These are phyloP conservation scores for Perccottus glenii DNA, from an alignment of 2,113 vertebrate genomes.

Conservation along the genomic window DNA sequence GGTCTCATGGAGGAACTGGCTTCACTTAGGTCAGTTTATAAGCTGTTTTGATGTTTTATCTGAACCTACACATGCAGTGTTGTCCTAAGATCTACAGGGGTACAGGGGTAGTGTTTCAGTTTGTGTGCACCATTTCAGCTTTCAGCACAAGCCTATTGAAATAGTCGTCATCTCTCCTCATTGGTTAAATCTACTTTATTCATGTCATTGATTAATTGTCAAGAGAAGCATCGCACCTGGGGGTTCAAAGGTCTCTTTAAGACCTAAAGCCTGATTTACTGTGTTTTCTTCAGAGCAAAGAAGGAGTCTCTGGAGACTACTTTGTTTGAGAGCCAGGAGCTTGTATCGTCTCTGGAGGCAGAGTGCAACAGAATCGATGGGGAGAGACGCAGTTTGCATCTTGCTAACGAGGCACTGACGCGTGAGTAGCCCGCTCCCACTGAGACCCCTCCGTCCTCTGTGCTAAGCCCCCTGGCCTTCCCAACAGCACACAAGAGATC, in stretches of 20 bases:
- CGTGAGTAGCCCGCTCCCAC: slow-evolving; percentile 76
- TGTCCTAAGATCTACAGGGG: slow-evolving; percentile 11
- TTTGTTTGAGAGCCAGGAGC: slow-evolving; percentile 80
- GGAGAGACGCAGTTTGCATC: slow-evolving; percentile 67
- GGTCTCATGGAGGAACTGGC: slow-evolving; percentile 77
- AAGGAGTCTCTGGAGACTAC: slow-evolving; percentile 82
- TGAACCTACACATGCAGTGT: slow-evolving; percentile 30
- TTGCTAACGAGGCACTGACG: slow-evolving; percentile 78
- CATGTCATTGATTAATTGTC: too few relatives aligned
- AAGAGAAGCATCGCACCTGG: slow-evolving; percentile 34
- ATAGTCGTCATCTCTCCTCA: slow-evolving; percentile 16
- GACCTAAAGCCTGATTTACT: slow-evolving; percentile 31
- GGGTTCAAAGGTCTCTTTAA: slow-evolving; percentile 49
- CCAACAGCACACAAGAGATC: slow-evolving; percentile 66
- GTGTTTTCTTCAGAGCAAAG: slow-evolving; percentile 75
- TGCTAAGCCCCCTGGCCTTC: slow-evolving; percentile 62
- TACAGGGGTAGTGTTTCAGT: slow-evolving; percentile 22
- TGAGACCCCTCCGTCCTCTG: slow-evolving; percentile 51
- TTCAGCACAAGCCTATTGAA: background rate
- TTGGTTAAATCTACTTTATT: slow-evolving; percentile 4
- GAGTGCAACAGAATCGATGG: slow-evolving; percentile 73
- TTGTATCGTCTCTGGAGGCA: slow-evolving; percentile 72
- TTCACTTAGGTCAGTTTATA: slow-evolving; percentile 77
- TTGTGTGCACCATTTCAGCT: slow-evolving; percentile 29
- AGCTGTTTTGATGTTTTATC: slow-evolving; percentile 38